Conservation (phyloP, 2,797 vertebrate species). For the Molossus molossus region DNA sequence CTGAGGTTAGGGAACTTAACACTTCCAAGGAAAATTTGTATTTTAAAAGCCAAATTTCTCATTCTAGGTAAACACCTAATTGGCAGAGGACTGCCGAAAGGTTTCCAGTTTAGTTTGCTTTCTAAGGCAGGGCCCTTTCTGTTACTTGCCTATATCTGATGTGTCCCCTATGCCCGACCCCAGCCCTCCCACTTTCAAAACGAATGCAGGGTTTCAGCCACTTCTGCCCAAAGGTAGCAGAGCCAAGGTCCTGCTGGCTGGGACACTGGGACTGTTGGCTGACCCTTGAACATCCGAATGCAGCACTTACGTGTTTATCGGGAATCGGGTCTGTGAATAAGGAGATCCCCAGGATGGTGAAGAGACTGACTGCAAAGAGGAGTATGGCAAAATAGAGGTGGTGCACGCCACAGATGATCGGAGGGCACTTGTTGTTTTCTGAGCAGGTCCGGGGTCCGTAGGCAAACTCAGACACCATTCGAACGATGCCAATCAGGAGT, state of each 20-base stretch:
- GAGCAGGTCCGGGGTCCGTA: constrained; percentile 93
- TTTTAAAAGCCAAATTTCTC: constrained; percentile 39
- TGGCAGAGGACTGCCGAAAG: neutral
- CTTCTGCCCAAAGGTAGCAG: neutral
- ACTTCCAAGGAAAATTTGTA: constrained; percentile 16
- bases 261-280: rapidly evolving
- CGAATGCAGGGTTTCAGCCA: neutral
- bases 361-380: constrained; percentile 90
- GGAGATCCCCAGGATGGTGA: constrained; percentile 92
- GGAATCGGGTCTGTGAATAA: constrained; percentile 94
- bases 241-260: neutral
- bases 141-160: neutral
- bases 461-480: constrained; percentile 93
- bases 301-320: constrained; percentile 93
- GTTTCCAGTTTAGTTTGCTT: neutral
- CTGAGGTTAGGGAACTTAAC: neutral
- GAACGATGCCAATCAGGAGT: constrained; percentile 89
- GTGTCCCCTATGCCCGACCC: neutral
- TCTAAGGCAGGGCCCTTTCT: neutral
- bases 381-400: constrained; percentile 95
- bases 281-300: rapidly evolving
- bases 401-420: constrained; percentile 94
- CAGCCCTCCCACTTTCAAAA: neutral
- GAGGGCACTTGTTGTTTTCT: constrained; percentile 91
- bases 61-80: neutral